A percentile compares a stretch with the other conserved stretches of the same genome.
phyloP scores from a whole-genome alignment of 1,140 invertebrate species.

The Scylla paramamosain region DNA sequence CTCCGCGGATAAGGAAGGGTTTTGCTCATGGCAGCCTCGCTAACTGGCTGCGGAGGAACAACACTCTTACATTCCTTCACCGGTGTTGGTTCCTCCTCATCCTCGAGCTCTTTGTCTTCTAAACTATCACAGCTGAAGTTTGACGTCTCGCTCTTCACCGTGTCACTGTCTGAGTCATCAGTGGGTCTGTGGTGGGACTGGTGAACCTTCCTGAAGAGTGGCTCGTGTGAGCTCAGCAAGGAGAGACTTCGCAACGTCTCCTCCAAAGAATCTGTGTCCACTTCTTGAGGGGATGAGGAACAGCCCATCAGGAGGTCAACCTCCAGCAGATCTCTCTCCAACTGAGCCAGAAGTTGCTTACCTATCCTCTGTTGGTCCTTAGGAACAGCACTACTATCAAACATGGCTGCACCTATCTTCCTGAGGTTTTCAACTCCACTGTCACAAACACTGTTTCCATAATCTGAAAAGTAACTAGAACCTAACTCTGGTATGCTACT shows the following conservation, averaged over 20 bases:
- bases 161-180: constrained; percentile 75
- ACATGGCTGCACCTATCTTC: constrained; percentile 55
- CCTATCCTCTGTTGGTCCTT: constrained; percentile 71
- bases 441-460: constrained; percentile 32
- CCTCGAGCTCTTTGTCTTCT: constrained; percentile 68
- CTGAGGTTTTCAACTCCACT: constrained; percentile 9
- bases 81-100: constrained; percentile 45
- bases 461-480: constrained; percentile 62
- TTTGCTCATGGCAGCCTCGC: constrained; percentile 33
- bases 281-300: constrained; percentile 65
- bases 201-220: constrained; percentile 32
- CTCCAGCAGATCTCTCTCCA: constrained; percentile 73
- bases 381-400: constrained; percentile 72
- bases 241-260: constrained; percentile 66
- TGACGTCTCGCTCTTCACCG: constrained; percentile 75
- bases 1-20: constrained; percentile 62
- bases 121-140: constrained; percentile 77
- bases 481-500: constrained; percentile 63
- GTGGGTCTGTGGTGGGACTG: constrained; percentile 37
- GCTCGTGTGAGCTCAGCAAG: constrained; percentile 53
- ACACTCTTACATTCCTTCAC: not conserved
- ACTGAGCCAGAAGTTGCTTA: constrained; percentile 71
- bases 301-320: constrained; percentile 72
- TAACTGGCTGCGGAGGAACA: constrained; percentile 32
- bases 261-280: constrained; percentile 69